Percentiles rank a stretch among this genome's conserved stretches.
Conservation (phyloP, 2,797 vertebrate species). For the Hydrocynus forskahlii region DNA sequence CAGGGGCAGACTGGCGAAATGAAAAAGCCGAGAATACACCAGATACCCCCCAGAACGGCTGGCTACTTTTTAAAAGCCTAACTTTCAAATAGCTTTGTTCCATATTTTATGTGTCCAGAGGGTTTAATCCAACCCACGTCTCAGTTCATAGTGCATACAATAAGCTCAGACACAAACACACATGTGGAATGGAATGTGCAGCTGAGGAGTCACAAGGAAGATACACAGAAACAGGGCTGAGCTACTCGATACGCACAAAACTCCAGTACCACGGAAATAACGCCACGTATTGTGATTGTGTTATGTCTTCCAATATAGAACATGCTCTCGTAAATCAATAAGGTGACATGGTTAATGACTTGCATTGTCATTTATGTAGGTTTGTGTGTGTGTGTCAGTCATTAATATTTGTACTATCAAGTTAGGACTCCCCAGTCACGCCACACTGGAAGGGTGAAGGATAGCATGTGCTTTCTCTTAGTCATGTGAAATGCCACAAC, state of each 20-base stretch:
- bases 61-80: neutral
- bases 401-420: too few relatives aligned
- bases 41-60: neutral
- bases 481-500: too few relatives aligned
- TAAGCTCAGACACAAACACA: neutral
- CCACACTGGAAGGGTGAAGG: too few relatives aligned
- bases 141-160: slow-evolving; percentile 6
- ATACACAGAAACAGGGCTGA: neutral
- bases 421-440: too few relatives aligned
- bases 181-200: slow-evolving; percentile 10
- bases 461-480: too few relatives aligned
- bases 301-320: neutral
- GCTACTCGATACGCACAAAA: neutral
- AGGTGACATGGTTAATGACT: neutral
- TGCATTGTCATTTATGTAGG: neutral
- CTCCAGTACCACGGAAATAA: neutral
- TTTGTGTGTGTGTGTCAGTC: too few relatives aligned
- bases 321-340: neutral
- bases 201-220: neutral
- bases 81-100: neutral
- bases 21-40: neutral
- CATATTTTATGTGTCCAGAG: slow-evolving; percentile 20
- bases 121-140: slow-evolving; percentile 9
- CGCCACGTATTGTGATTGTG: neutral
- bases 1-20: neutral